Percentiles rank a stretch among this genome's conserved stretches.
Conservation (phyloP, 1,140 invertebrate species). For the Drosophila arizonae region DNA sequence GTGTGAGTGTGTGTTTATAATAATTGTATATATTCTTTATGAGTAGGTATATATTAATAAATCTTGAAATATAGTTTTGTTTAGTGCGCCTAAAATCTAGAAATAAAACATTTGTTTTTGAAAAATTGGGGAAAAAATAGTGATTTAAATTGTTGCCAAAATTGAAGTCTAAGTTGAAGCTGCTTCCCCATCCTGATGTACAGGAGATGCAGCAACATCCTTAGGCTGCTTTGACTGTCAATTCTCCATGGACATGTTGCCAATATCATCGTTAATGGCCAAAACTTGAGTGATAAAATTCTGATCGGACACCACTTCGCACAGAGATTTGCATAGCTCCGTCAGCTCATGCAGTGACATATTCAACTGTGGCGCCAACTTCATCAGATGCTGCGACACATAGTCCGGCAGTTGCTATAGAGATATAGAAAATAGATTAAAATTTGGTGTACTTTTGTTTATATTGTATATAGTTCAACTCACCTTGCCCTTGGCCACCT, state of each 20-base stretch:
- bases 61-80: constrained; percentile 57
- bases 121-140: constrained; percentile 46
- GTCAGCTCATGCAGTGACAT: constrained; percentile 86
- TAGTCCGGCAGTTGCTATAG: constrained; percentile 85
- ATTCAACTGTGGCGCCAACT: constrained; percentile 89
- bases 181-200: constrained; percentile 52
- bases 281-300: constrained; percentile 88
- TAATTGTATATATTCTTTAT: constrained; percentile 36
- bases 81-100: constrained; percentile 54
- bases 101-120: constrained; percentile 49
- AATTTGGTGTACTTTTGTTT: too few relatives aligned
- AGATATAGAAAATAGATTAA: neutral
- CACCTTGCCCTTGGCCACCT: constrained; percentile 87
- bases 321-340: constrained; percentile 86
- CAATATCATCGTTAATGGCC: constrained; percentile 89
- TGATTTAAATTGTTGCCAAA: constrained; percentile 10
- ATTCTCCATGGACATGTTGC: constrained; percentile 89
- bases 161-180: constrained; percentile 65
- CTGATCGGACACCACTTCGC: constrained; percentile 88
- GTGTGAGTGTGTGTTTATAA: constrained; percentile 41
- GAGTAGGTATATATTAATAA: constrained; percentile 48
- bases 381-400: constrained; percentile 85
- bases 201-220: constrained; percentile 56
- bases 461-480: constrained; percentile 10
- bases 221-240: constrained; percentile 84